Conservation (phyloP, 2,113 vertebrate genomes). For the Gallinago jamesoni region DNA sequence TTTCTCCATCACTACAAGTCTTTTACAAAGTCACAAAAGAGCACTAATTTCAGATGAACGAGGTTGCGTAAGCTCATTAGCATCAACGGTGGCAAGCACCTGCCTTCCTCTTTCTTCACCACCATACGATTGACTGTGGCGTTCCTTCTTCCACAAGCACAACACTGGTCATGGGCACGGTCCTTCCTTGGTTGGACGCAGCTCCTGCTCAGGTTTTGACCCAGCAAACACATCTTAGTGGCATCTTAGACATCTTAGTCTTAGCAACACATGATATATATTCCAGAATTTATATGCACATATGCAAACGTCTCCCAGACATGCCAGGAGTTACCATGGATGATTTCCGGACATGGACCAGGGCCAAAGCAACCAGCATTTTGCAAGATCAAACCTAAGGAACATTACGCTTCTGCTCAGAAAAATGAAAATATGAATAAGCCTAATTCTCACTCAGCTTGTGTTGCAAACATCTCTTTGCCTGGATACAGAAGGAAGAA, state of each 20-base stretch:
- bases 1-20: neutral
- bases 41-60: neutral
- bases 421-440: neutral
- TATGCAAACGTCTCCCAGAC: neutral
- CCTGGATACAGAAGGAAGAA: neutral
- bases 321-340: fast-evolving
- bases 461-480: neutral
- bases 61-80: neutral
- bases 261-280: neutral
- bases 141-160: neutral
- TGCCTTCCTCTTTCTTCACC: neutral
- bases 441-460: neutral
- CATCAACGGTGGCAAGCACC: neutral
- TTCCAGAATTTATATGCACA: neutral
- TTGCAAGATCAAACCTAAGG: neutral
- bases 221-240: neutral
- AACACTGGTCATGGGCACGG: fast-evolving
- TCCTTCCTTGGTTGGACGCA: neutral
- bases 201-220: neutral
- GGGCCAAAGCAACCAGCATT: neutral
- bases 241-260: too few relatives aligned
- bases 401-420: neutral
- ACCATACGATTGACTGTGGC: neutral
- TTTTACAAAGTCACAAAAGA: neutral
- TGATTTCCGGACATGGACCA: neutral